A percentile compares a stretch with the other conserved stretches of the same genome.
Evolutionary conservation across 2,797 vertebrate species (phyloP).

Genomic region (Cichlasoma orientale): DNA sequence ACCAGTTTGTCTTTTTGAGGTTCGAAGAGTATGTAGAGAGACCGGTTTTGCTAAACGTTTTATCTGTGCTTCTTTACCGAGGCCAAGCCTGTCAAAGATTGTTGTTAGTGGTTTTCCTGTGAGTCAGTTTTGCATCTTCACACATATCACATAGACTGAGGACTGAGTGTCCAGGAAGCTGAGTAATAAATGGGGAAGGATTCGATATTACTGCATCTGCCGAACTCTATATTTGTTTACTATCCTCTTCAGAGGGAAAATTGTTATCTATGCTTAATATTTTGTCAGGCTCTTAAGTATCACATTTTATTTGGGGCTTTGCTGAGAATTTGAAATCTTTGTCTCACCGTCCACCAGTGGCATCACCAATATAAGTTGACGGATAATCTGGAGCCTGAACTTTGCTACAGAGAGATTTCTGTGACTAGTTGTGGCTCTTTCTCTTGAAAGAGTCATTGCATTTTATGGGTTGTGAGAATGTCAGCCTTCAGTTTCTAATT

Average conservation of each 20-base stretch:
- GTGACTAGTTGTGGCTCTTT: conserved; percentile 15
- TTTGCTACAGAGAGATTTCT: conserved; percentile 3
- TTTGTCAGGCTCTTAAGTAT: conserved; percentile 8
- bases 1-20: background rate
- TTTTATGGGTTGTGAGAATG: conserved; percentile 15
- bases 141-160: conserved; percentile 45
- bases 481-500: background rate
- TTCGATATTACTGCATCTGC: background rate
- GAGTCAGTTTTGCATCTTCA: conserved; percentile 27
- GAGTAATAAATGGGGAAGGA: background rate
- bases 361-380: background rate
- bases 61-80: background rate
- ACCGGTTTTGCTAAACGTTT: background rate
- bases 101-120: background rate
- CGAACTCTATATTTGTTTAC: conserved; percentile 11
- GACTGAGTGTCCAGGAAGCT: conserved; percentile 4
- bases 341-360: background rate
- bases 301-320: background rate
- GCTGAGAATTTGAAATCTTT: background rate
- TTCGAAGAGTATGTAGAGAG: background rate
- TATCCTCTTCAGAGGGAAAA: background rate
- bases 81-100: background rate
- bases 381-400: background rate
- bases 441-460: conserved; percentile 10
- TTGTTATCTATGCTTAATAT: background rate